Base-by-base conservation (phyloP, 2,113 vertebrate species). In the Lophura nycthemera region DNA sequence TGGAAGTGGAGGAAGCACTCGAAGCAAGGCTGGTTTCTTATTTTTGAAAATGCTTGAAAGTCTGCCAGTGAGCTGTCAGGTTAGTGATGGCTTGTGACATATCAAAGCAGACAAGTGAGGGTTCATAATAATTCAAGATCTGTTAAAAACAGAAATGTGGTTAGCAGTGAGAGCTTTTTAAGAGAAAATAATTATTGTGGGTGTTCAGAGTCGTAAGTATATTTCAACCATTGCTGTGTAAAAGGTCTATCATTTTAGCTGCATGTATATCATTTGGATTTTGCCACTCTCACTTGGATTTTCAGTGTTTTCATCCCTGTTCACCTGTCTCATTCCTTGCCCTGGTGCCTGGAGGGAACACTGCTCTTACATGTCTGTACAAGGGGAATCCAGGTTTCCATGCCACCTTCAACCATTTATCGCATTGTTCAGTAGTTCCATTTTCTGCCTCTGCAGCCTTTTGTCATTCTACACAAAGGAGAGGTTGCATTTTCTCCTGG, bases 51-150 rank as follows among this genome's bases (percentile, higher is more conserved):
- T 81, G 69, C 76, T 83, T 92, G 83, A 45, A 77, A 94, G 32
- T 48, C 76, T 93, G 86, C 90, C 88, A 94, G 80, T 38, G 57
- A 93, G 17, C 69, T 96, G 93, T 88, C 92, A 90, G 50, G 61
- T 64, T 90, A 71, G 17, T 88, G 81, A 91, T 78, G 73, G 27
- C 43, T 92, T 45, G 29, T 77, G 67, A 71, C 76, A 75, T 76
- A 85, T 11, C 70, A 81, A 90, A 88, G 70, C 69, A 93, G 88
- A 86, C 69, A 86, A 71, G 43, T 1, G 10, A 71, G 45, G 11
- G 38, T 90, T 90, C 65, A 60, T 88, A 86, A 78, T 88, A 86
- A 93, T 92, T 81, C 88, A 81, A 64, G 43, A 78, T 88, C 80
- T 81, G 73, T 81, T 86, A 61, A 90, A 95, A 95, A 78, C 14